Base-by-base conservation (phyloP, 2,888 invertebrate species). In the Melitaea athalia region DNA sequence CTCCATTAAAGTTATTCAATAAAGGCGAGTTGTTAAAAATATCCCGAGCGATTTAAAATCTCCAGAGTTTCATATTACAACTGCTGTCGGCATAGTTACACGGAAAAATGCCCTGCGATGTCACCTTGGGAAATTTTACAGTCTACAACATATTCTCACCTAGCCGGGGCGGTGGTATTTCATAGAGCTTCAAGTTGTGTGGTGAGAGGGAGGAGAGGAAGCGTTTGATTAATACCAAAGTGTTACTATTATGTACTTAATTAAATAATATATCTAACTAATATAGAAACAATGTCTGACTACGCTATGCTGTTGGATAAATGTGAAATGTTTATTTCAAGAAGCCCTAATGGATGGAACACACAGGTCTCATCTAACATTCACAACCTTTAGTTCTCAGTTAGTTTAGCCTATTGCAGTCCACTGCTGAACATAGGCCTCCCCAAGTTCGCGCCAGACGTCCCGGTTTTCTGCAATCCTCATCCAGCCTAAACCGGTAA, bases 91-190 rank as follows among this genome's bases (percentile, higher is more conserved):
- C 77, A 76, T 75, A 77, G 74, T 75, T 77, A 76, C 78, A 77
- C 76, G 75, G 75, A 71, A 73, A 77, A 75, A 74, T 74, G 74
- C 74, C 74, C 70, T 65, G 70, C 74, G 75, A 72, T 77, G 78
- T 77, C 78, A 78, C 78, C 78, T 78, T 76, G 78, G 78, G 78
- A 78, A 78, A 78, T 78, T 78, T 78, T 78, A 78, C 76, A 78
- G 75, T 77, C 74, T 78, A 76, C 75, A 75, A 75, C 78, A 77
- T 78, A 77, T 76, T 77, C 74, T 74, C 78, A 77, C 76, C 77
- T 75, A 70, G 74, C 67, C 57, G 67, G 68, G 66, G 65, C 70
- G 73, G 68, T 72, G 75, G 75, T 78, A 78, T 78, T 77, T 77
- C 77, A 78, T 76, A 78, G 75, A 71, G 75, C 72, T 68, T 72